These are phyloP conservation scores for Podarcis lilfordi DNA, from an alignment of 2,797 vertebrate species.

Conservation along the genomic window DNA sequence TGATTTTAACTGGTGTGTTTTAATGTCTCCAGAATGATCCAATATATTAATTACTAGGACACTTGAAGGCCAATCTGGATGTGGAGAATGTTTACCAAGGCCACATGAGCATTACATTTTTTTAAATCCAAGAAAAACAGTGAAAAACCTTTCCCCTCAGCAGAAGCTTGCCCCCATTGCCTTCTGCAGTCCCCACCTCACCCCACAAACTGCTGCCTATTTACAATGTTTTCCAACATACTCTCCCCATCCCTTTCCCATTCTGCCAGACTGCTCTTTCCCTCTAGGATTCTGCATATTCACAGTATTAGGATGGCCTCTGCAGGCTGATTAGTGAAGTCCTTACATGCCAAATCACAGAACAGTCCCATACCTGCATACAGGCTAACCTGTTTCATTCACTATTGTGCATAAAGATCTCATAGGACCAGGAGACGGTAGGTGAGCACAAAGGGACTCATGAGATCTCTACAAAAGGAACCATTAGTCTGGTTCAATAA, in stretches of 20 bases:
- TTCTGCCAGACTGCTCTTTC: neutral
- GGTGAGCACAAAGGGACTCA: neutral
- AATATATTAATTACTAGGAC: neutral
- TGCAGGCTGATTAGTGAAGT: neutral
- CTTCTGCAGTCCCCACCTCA: neutral
- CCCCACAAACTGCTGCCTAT: neutral
- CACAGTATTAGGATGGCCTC: neutral
- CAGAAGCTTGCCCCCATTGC: neutral
- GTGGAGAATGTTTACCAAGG: neutral
- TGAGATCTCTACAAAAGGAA: neutral
- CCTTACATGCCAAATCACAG: neutral
- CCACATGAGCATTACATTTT: neutral
- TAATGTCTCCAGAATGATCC: neutral
- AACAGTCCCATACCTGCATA: constrained; percentile 19
- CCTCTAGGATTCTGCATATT: neutral
- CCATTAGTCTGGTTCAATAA: constrained; percentile 1
- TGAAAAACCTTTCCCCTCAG: neutral
- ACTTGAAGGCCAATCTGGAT: neutral
- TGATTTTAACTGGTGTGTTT: neutral
- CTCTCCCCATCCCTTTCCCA: neutral
- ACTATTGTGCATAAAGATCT: constrained; percentile 7
- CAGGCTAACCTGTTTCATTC: constrained; percentile 26
- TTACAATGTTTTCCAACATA: neutral
- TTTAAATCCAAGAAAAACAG: neutral
- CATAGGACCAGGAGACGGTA: constrained; percentile 12